Base-by-base conservation (phyloP, 92 coral and sea anemone species). In the Phenganax subtilis region DNA sequence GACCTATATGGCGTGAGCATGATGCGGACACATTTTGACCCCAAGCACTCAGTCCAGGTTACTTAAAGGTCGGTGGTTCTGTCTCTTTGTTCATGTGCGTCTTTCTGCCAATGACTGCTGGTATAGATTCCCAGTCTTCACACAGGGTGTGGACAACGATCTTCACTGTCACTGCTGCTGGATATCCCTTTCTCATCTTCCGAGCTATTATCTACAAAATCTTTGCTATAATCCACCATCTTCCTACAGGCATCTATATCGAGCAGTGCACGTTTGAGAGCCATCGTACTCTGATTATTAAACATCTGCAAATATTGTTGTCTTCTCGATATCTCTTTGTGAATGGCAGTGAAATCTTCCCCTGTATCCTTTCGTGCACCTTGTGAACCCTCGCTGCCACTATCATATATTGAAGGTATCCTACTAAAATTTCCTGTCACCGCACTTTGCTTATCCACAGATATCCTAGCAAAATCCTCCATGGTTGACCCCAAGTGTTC, bases 221-320 rank as follows among this genome's bases (percentile, higher is more conserved):
- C 83, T 64, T 79, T 64, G 51, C 83, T 63, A 64, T 14, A 63
- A 14, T 79, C 83, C 60, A 79, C 83, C 83, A 79, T 79, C 62
- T 79, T 64, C 57, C 68, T 67, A 53, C 83, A 79, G 10, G 74
- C 72, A 12, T 79, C 83, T 55, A 79, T 79, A 29, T 79, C 83
- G 10, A 79, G 72, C 3, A 79, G 83, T 3, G 83, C 72, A 59
- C 67, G 83, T n/a, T 79, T 79, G 11, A 79, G 31, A 4, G 69
- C 62, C 8, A 53, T 79, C 29, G 83, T 79, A 29, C 83, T 62
- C 65, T 79, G 83, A 17, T 79, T 53, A 68, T 79, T 79, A 47
- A 79, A 79, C 53, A 79, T 54, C 59, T 65, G 83, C 16, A 79
- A 68, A 25, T 79, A 79, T 28, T 79, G 83, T 14, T 25, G 73